Evolutionary conservation across 2,797 vertebrate species (phyloP).

Genomic region (Crocodylus rhombifer): DNA sequence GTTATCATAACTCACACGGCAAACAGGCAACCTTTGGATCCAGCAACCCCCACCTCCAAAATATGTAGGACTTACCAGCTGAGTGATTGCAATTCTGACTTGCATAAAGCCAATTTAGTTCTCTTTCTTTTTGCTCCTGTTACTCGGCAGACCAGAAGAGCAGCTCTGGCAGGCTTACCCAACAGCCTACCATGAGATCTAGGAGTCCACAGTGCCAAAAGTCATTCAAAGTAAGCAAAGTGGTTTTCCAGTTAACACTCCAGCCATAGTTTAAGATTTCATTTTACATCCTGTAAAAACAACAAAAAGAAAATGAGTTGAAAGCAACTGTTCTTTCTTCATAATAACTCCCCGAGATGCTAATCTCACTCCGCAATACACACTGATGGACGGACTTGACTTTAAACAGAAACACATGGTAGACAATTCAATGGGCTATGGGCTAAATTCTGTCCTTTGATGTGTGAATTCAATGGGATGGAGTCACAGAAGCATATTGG

Average conservation of each 20-base stretch:
- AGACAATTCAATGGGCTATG: neutral
- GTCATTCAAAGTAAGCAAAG: neutral
- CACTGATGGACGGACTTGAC: neutral
- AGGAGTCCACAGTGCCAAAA: neutral
- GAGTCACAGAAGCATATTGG: neutral
- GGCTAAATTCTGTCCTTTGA: neutral
- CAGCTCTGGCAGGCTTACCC: neutral
- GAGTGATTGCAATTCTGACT: neutral
- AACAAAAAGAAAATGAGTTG: neutral
- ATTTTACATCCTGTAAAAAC: slow-evolving; percentile 11
- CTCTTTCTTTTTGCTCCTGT: neutral
- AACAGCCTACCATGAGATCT: rapidly evolving
- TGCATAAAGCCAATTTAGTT: neutral
- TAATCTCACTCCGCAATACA: neutral
- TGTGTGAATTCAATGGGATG: neutral
- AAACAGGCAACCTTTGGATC: neutral
- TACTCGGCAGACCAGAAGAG: neutral
- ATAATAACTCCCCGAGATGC: neutral
- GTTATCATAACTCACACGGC: neutral
- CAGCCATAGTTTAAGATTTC: neutral
- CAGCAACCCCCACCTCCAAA: neutral
- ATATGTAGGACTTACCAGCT: slow-evolving; percentile 30
- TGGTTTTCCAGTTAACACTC: neutral
- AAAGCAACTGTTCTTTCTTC: neutral
- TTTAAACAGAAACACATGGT: rapidly evolving